Conservation (phyloP, 2,888 invertebrate genomes). For the Phasia obesa region DNA sequence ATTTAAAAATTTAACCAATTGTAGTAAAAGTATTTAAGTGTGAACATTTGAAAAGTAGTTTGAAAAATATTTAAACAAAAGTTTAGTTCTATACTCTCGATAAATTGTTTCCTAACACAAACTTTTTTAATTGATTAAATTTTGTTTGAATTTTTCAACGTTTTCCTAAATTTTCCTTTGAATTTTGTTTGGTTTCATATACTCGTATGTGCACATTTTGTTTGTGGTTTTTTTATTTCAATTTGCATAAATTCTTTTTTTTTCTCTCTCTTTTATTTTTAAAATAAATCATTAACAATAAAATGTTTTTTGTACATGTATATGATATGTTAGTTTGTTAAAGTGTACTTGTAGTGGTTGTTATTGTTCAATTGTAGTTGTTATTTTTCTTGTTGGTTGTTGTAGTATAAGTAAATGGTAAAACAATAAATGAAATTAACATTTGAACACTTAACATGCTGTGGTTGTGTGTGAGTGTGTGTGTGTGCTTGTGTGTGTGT, state of each 20-base stretch:
- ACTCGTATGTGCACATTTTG: constrained; percentile 26
- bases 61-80: no score
- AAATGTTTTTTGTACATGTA: constrained; percentile 7
- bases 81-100: no score
- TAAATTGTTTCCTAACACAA: no score
- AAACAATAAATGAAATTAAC: constrained; percentile 68
- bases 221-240: constrained; percentile 40
- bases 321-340: not conserved
- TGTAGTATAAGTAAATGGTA: constrained; percentile 48
- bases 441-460: constrained; percentile 60
- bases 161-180: constrained; percentile 13
- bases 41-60: no score
- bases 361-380: constrained; percentile 43
- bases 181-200: constrained; percentile 12
- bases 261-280: not conserved
- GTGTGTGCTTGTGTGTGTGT: not conserved
- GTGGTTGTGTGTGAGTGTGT: not conserved
- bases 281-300: constrained; percentile 32
- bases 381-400: constrained; percentile 12
- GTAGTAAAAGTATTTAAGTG: no score
- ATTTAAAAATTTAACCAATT: no score
- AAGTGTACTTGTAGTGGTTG: constrained; percentile 42
- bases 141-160: no score
- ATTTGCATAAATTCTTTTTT: constrained; percentile 18
- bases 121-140: no score